Conservation (phyloP, 2,888 invertebrate genomes). For the Pheosia gnoma region DNA sequence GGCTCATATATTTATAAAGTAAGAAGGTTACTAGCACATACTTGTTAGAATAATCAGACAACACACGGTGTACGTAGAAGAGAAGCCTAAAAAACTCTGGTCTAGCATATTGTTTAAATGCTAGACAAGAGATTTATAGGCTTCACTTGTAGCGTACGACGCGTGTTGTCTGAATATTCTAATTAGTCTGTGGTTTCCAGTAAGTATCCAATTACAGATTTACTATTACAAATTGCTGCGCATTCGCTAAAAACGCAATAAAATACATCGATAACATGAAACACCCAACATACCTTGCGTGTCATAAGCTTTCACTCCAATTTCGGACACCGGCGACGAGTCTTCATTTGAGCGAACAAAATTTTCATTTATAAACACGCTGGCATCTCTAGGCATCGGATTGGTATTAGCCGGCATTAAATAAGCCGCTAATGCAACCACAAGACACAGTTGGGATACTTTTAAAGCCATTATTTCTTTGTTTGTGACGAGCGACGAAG, state of each 20-base stretch:
- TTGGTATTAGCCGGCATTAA: conserved; percentile 37
- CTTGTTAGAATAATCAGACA: too few species aligned
- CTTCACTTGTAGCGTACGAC: too few species aligned
- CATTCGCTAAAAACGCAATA: not conserved
- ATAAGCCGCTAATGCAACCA: conserved; percentile 33
- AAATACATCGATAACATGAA: not conserved
- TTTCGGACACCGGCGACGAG: conserved; percentile 6
- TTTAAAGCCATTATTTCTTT: conserved; percentile 41
- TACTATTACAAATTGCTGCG: not conserved
- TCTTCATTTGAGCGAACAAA: conserved; percentile 9
- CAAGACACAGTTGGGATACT: conserved; percentile 18
- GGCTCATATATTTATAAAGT: too few species aligned
- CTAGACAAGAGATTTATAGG: too few species aligned
- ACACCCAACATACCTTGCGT: not conserved
- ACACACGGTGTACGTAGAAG: too few species aligned
- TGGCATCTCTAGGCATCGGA: conserved; percentile 42
- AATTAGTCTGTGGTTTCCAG: too few species aligned
- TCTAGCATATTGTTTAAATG: too few species aligned
- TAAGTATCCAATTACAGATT: not conserved
- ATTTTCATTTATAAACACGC: conserved; percentile 19
- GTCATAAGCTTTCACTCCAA: conserved; percentile 10
- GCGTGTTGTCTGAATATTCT: too few species aligned
- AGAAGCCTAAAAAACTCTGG: too few species aligned
- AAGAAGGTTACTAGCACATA: too few species aligned
- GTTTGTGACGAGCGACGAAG: conserved; percentile 27